These are phyloP conservation scores for Corythaixoides concolor DNA, from an alignment of 2,113 vertebrate species.

Conservation along the genomic window DNA sequence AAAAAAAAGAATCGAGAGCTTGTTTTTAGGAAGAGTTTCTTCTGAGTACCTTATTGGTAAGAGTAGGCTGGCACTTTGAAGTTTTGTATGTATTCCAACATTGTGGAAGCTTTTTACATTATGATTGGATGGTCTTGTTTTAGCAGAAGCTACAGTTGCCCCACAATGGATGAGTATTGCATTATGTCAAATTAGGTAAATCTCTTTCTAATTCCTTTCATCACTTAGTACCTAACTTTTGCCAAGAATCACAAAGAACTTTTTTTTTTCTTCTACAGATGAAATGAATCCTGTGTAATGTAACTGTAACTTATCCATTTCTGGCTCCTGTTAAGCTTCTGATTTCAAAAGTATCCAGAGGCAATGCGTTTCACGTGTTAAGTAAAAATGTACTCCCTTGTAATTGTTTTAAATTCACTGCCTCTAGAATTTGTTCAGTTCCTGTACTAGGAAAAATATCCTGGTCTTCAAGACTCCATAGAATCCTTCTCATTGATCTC, in stretches of 20 bases:
- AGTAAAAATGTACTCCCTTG: background rate
- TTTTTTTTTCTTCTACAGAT: background rate
- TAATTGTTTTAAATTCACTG: background rate
- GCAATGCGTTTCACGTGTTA: conserved; percentile 31
- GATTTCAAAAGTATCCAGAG: conserved; percentile 2
- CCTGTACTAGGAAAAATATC: background rate
- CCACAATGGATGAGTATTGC: background rate
- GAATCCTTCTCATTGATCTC: background rate
- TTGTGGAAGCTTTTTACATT: background rate
- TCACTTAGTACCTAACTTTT: background rate
- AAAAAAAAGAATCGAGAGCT: background rate
- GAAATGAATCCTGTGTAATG: background rate
- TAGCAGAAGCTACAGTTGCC: background rate
- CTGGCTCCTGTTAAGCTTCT: conserved; percentile 23
- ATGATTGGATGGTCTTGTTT: background rate
- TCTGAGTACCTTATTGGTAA: background rate
- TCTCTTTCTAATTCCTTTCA: background rate
- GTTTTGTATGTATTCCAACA: background rate
- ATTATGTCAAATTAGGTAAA: background rate
- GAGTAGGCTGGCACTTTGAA: background rate
- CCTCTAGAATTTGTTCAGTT: background rate
- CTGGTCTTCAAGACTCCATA: background rate
- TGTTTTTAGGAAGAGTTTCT: background rate
- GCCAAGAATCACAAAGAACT: background rate
- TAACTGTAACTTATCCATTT: conserved; percentile 2